Base-by-base conservation (phyloP, 2,888 invertebrate genomes). In the Litoditis marina region DNA sequence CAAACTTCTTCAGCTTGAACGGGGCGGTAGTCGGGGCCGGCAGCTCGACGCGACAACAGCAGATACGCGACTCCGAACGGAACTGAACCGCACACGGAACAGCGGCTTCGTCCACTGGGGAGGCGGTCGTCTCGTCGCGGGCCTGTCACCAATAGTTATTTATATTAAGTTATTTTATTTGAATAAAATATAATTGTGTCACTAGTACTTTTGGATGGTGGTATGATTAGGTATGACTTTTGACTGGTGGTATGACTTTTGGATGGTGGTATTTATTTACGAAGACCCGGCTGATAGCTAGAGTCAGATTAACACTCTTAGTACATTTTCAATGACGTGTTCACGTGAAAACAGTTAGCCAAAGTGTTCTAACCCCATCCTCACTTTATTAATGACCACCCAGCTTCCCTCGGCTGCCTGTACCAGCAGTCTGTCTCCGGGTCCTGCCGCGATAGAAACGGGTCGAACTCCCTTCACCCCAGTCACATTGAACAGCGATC, bases 1-100 rank as follows among this genome's bases (percentile, higher is more conserved):
- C 66, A 27, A 68, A 73, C 47, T 68, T 68, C 34, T 66, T 64
- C 49, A 73, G 39, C 30, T 70, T 68, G 62, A 70, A 73, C 11
- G 65, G 63, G 27, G 61, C 57, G 2, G 56, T 52, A 42, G 53
- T 56, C 19, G 72, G 72, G 6, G 28, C 16, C n/a, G 61, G 49
- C 11, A 28, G 31, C 32, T 54, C 55, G 11, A 61, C 22, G n/a
- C 50, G 25, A 44, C 61, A 55, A 31, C 44, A 34, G 36, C 46
- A 61, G n/a, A 61, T 25, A 13, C 61, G 46, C 27, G 47, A 19
- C 2, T 25, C 13, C 4, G 54, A 50, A n/a, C 61, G 54, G 46
- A 61, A 61, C n/a, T 55, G 54, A n/a, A 60, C 46, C 8, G 55
- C 46, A n/a, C 30, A 31, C 8, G 54, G 54, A 42, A 27, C 19